Conservation (phyloP, 2,888 invertebrate genomes). For the Acrobasis suavella region DNA sequence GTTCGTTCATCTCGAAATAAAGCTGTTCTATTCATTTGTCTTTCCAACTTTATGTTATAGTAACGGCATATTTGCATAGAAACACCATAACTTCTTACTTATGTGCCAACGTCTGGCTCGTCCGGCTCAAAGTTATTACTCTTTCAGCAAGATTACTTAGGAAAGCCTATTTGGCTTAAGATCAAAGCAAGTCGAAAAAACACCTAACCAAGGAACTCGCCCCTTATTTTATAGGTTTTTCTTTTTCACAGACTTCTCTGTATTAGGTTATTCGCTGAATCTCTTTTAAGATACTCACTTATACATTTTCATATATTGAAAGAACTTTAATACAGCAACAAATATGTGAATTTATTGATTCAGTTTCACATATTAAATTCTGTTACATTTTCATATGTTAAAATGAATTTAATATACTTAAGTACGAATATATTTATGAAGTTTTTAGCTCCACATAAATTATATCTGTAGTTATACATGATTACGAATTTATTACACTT, state of each 20-base stretch:
- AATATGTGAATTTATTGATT: not conserved
- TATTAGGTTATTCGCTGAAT: not conserved
- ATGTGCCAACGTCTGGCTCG: conserved; percentile 14
- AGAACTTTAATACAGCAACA: not conserved
- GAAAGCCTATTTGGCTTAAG: conserved; percentile 36
- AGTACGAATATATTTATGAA: not conserved
- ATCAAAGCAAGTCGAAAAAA: conserved; percentile 33
- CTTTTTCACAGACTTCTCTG: not conserved
- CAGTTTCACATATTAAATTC: not conserved
- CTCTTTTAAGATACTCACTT: not conserved
- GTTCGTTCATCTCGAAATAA: not conserved
- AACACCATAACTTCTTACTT: not conserved
- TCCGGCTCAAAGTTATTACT: conserved; percentile 21
- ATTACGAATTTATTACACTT: not conserved
- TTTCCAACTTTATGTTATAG: not conserved
- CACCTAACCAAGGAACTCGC: conserved; percentile 31
- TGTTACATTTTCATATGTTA: not conserved
- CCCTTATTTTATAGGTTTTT: conserved; percentile 3
- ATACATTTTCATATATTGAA: not conserved
- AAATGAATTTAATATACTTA: not conserved
- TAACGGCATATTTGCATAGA: conserved; percentile 3
- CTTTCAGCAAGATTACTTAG: conserved; percentile 16
- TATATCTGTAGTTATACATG: not conserved
- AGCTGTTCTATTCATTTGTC: not conserved
- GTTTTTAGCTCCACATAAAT: not conserved